A percentile compares a stretch with the other conserved stretches of the same genome.
phyloP scores from a whole-genome alignment of 2,888 invertebrate species.

The Onthophagus sagittarius region DNA sequence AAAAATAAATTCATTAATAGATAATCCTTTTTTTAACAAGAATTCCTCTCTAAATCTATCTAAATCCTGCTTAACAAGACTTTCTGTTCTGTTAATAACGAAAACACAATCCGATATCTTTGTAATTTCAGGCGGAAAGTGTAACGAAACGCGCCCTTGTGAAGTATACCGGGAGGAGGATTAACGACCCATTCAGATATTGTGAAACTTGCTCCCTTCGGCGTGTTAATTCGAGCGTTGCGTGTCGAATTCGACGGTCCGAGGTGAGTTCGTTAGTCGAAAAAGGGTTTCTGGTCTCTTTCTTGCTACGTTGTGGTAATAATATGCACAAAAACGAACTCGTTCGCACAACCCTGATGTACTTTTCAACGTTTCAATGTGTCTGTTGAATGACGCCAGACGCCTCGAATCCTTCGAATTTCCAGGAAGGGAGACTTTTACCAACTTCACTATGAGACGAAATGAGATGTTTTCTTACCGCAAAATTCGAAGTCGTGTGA shows the following conservation, averaged over 20 bases:
- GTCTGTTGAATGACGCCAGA: not conserved
- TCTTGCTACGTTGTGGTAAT: not conserved
- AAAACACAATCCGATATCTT: not conserved
- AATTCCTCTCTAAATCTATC: too few relatives aligned
- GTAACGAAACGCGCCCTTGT: not conserved
- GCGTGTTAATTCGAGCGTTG: not conserved
- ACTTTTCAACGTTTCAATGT: slow-evolving; percentile 4
- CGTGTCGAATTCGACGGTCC: not conserved
- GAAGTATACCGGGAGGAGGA: not conserved
- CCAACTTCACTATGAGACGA: not conserved
- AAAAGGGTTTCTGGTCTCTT: not conserved
- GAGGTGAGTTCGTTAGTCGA: not conserved
- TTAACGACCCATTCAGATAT: slow-evolving; percentile 5
- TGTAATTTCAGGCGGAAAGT: not conserved
- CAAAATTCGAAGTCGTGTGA: not conserved
- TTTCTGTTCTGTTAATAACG: not conserved
- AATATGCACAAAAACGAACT: slow-evolving; percentile 9
- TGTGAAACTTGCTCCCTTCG: not conserved
- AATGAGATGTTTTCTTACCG: slow-evolving; percentile 10
- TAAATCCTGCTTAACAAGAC: not conserved
- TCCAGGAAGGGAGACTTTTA: not conserved
- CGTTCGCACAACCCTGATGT: slow-evolving; percentile 1
- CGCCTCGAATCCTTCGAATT: not conserved
- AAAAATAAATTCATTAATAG: too few relatives aligned
- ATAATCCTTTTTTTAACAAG: too few relatives aligned